A percentile compares a stretch with the other conserved stretches of the same genome.
Conservation (phyloP, 2,888 invertebrate species). For the Crepidodera aurea region DNA sequence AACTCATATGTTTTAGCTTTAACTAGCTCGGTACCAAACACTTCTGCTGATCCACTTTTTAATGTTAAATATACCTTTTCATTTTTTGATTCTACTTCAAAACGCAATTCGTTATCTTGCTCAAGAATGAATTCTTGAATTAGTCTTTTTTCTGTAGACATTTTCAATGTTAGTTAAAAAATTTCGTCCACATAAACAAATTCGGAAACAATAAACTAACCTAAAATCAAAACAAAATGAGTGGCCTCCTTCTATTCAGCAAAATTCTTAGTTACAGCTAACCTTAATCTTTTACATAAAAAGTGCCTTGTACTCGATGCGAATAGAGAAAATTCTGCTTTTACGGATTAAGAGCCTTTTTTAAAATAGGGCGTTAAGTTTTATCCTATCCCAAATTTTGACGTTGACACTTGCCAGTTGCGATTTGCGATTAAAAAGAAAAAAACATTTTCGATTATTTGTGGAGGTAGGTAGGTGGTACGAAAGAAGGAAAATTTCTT, state of each 20-base stretch:
- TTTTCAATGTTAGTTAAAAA: too few species aligned
- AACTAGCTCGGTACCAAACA: conserved; percentile 96
- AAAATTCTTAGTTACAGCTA: too few species aligned
- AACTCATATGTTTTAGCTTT: conserved; percentile 93
- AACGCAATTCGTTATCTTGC: conserved; percentile 88
- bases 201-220: not conserved
- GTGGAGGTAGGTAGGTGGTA: not conserved
- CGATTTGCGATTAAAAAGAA: not conserved
- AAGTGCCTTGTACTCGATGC: too few species aligned
- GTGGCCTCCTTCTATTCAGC: not conserved
- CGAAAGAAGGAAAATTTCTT: not conserved
- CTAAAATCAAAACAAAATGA: not conserved
- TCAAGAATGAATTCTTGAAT: conserved; percentile 83
- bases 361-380: too few species aligned
- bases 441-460: conserved; percentile 8
- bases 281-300: too few species aligned
- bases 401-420: conserved; percentile 1
- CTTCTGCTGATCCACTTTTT: conserved; percentile 89
- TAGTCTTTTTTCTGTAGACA: conserved; percentile 50
- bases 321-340: too few species aligned
- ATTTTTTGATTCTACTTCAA: conserved; percentile 90
- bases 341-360: too few species aligned
- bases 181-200: not conserved
- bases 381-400: not conserved
- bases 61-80: conserved; percentile 86